A percentile compares a stretch with the other conserved stretches of the same genome.
Conservation (phyloP, 2,888 invertebrate genomes). For the Lathronympha strigana region DNA sequence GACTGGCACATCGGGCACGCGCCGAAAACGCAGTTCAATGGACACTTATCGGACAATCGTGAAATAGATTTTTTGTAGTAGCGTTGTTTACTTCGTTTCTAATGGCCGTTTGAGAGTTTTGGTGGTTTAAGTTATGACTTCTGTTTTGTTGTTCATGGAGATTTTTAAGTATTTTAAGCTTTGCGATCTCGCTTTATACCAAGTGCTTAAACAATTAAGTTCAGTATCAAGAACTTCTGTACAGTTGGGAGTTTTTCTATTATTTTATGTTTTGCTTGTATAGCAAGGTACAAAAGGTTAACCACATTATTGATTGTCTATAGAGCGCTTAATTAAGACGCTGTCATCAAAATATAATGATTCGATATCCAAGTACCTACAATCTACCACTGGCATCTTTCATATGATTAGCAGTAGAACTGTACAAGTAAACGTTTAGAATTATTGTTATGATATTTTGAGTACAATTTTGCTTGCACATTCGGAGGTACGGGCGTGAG, state of each 20-base stretch:
- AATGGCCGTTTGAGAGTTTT: conserved; percentile 34
- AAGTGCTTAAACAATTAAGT: neutral
- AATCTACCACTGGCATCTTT: neutral
- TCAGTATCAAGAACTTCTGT: neutral
- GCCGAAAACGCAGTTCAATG: conserved; percentile 68
- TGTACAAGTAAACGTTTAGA: neutral
- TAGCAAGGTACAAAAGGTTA: neutral
- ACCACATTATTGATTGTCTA: neutral
- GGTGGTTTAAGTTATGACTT: conserved; percentile 48
- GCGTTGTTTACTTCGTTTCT: conserved; percentile 46
- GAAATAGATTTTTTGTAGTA: conserved; percentile 60
- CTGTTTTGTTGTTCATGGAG: conserved; percentile 43
- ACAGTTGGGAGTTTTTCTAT: neutral
- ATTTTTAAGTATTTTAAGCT: neutral
- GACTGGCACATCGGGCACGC: conserved; percentile 78
- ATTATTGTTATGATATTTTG: conserved; percentile 1
- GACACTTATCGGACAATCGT: conserved; percentile 63
- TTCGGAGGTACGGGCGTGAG: conserved; percentile 7
- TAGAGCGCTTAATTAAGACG: neutral
- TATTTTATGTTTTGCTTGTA: neutral
- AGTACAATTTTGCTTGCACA: neutral
- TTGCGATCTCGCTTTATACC: neutral
- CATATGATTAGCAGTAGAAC: neutral
- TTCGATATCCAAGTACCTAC: neutral
- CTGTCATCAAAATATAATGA: neutral